Evolutionary conservation across 2,113 vertebrate genomes (phyloP), one percentile per base, ranked within the genome.

Genomic region (Tragelaphus strepsiceros): DNA sequence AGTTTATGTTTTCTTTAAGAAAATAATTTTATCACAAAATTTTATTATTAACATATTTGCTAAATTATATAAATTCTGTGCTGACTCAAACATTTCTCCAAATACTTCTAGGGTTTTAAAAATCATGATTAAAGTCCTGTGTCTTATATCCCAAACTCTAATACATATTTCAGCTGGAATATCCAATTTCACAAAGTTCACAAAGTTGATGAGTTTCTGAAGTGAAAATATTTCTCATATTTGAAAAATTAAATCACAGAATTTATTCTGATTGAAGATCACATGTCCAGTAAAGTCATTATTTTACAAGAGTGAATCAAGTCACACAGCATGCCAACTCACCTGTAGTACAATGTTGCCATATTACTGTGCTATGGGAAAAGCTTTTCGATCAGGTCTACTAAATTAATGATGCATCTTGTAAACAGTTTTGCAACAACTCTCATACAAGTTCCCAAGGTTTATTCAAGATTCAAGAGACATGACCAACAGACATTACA

Each of bases 221-320:
- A 53, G 39, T 58, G 43, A 39, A 94, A 88, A 58, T 81, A 86
- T 16, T 93, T 94, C 30, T 58, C 32, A 54, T 91, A 67, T 54
- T 96, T 61, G 35, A 94, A 96, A 92, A 83, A 13, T n/a, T 77
- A 97, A 94, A 84, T 46, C 51, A 93, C 17, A 96, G 35, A 59
- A 13, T 14, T 13, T 19, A 2, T 74, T 93, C 39, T 83, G 5
- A 67, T 21, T 94, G n/a, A 58, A 92, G 83, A 84, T 13, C 1
- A 5, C 13, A 35, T 87, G 56, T 62, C 12, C 30, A 11, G 11
- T 9, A 78, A 58, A 82, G 12, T 53, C 4, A 43, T 43, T 83
- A 35, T 94, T 96, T 89, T 49, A 49, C 8, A 59, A 86, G 26
- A 8, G 26, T 28, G 82, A 92, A 56, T 59, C 51, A 95, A 82